Conservation (phyloP, 37 sponge, comb jelly and placozoan genomes). For the Beroe forskalii region DNA sequence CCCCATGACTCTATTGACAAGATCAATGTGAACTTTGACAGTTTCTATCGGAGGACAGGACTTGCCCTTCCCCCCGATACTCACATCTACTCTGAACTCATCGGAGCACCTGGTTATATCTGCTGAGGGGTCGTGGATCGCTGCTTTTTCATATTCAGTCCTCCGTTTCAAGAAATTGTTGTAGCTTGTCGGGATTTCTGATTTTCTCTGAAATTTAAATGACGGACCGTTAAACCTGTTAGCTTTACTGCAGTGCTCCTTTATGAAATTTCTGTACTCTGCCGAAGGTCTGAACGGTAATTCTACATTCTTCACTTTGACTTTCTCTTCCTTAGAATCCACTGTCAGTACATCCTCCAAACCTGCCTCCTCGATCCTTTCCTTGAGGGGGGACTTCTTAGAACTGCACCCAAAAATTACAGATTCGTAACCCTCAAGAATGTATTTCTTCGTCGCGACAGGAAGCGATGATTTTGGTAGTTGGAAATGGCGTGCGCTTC, state of each 20-base stretch:
- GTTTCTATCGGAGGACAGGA: neutral
- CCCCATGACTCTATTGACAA: constrained; percentile 36
- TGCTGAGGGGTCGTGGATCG: neutral
- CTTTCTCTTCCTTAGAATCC: neutral
- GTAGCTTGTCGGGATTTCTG: constrained; percentile 5
- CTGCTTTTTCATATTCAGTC: neutral
- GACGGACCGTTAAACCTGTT: neutral
- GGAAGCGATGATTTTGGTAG: constrained; percentile 57
- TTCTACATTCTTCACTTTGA: neutral
- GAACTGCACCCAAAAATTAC: neutral
- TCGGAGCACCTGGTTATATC: neutral
- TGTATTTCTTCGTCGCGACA: neutral
- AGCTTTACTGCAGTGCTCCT: neutral
- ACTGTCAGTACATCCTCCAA: neutral
- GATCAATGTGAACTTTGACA: constrained; percentile 1
- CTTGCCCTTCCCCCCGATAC: neutral
- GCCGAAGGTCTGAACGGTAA: neutral
- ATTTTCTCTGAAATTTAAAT: neutral
- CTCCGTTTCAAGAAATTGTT: neutral
- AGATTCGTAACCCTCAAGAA: constrained; percentile 10
- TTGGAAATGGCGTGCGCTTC: neutral
- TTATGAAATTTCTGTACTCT: constrained; percentile 31
- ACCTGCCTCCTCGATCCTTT: neutral
- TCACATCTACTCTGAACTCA: neutral
- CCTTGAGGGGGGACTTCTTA: neutral